Conservation (phyloP, 1,140 invertebrate genomes). For the Drosophila neocordata region DNA sequence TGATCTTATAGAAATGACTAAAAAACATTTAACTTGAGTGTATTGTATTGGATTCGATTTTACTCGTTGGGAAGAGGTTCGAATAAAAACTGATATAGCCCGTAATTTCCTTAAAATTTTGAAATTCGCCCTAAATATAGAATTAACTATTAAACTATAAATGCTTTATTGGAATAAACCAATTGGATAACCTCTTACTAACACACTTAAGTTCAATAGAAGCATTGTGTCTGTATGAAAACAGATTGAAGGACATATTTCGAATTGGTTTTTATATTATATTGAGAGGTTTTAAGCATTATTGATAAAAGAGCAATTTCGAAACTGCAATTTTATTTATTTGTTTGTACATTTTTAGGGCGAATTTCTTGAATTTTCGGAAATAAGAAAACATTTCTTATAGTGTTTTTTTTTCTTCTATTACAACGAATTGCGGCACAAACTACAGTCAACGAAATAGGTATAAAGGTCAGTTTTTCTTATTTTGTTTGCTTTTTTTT, state of each 20-base stretch:
- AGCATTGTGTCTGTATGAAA: too few species aligned
- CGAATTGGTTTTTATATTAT: too few species aligned
- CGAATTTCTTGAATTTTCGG: conserved; percentile 3
- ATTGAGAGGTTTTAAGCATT: not conserved
- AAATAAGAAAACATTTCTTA: conserved; percentile 8
- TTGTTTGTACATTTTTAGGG: not conserved
- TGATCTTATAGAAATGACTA: not conserved
- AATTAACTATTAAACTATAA: not conserved
- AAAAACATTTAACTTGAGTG: too few species aligned
- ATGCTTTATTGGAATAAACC: not conserved
- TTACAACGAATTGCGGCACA: conserved; percentile 73
- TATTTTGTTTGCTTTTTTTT: not conserved
- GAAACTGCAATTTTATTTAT: not conserved
- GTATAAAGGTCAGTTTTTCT: conserved; percentile 81
- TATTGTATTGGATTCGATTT: too few species aligned
- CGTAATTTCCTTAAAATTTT: conserved; percentile 1
- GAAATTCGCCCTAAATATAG: not conserved
- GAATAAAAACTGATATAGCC: not conserved
- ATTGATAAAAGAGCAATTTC: conserved; percentile 3
- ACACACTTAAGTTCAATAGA: too few species aligned
- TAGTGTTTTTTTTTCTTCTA: conserved; percentile 1
- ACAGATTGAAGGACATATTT: too few species aligned
- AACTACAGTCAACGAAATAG: conserved; percentile 83
- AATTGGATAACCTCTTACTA: not conserved
- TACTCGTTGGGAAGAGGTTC: not conserved